Evolutionary conservation across 2,113 vertebrate species (phyloP), one percentile per base, ranked within the genome.

Genomic region (Abramis brama): DNA sequence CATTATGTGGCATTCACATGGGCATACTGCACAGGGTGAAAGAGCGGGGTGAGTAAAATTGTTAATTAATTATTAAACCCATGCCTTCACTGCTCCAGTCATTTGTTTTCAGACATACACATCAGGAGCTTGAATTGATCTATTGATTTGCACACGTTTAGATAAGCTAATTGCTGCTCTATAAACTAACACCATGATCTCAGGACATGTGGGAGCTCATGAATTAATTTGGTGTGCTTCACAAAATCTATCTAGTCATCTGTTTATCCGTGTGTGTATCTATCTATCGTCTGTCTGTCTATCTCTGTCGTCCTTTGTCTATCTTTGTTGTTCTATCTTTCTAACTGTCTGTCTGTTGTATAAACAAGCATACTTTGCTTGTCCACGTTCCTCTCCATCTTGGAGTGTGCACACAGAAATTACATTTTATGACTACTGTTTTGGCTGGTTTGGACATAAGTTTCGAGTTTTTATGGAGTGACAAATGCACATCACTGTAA

Each of bases 81-180:
- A 68, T 81, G 43, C 0, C 43, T 81, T 66, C 3, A 76, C n/a
- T 27, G 25, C 1, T 47, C 6, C 33, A 60, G 33, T 17, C 23
- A 60, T 52, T 30, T n/a, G n/a, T 45, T 25, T 68, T 30, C 0
- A 60, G 21, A 79, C 33, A 52, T 27, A 77, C 27, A 27, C n/a
- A 80, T 80, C 23, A 17, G 12, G 23, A 79, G 77, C 5, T 60
- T 39, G 52, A 60, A 21, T 39, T 43, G 36, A 19, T 7, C 36
- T 80, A 80, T 80, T 80, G 59, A 80, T 15, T 64, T 45, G 78
- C 78, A 80, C 55, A 64, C 36, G 45, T 80, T 64, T n/a, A 60
- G 13, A 64, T 64, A 60, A 39, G 33, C 77, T 60, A 59, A 79
- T 78, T 17, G 33, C 77, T 60, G 1, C 55, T 79, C 52, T n/a